Base-by-base conservation (phyloP, 1,140 invertebrate species). In the Tetraneura akinire region DNA sequence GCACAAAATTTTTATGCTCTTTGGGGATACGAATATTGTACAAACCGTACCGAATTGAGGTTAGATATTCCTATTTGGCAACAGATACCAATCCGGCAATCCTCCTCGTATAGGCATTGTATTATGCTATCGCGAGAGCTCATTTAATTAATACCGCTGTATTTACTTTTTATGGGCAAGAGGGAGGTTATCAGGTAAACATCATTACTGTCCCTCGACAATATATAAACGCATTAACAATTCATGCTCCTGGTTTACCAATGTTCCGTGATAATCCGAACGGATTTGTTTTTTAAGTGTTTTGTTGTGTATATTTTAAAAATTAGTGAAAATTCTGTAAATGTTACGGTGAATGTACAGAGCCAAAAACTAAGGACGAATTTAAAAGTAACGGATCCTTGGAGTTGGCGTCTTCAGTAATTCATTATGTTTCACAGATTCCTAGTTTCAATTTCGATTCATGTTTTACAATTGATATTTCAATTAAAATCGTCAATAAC, bases 151-250 rank as follows among this genome's bases (percentile, higher is more conserved):
- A 29, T 71, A 71, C 14, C 23, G 10, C 29, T 71, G 45, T n/a
- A 71, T 71, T 71, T 29, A 49, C 45, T 71, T 71, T 70, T 49
- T 21, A 16, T 8, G 0, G 51, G 51, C 9, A 5, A 51, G 53
- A 4, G 10, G 29, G 29, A 23, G 23, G 68, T 71, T 51, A 51
- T 71, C 45, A 26, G 68, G 45, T 71, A 51, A 71, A 71, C 49
- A 70, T 71, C 29, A 42, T 49, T 71, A 16, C 26, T 51, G 23
- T 71, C 66, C 37, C 42, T 68, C 66, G 66, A 68, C 66, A 68
- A 14, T 68, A 45, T 68, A 45, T 68, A 45, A 68, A 68, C 66
- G 47, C 37, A 68, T 68, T 68, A 68, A 68, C 21, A 68, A 21
- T 47, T 47, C 45, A 13, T 23, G 21, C 21, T 11, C 66, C 21